Percentiles rank a stretch among this genome's conserved stretches.
phyloP scores from a whole-genome alignment of 2,113 vertebrate species.

The Menidia beryllina region DNA sequence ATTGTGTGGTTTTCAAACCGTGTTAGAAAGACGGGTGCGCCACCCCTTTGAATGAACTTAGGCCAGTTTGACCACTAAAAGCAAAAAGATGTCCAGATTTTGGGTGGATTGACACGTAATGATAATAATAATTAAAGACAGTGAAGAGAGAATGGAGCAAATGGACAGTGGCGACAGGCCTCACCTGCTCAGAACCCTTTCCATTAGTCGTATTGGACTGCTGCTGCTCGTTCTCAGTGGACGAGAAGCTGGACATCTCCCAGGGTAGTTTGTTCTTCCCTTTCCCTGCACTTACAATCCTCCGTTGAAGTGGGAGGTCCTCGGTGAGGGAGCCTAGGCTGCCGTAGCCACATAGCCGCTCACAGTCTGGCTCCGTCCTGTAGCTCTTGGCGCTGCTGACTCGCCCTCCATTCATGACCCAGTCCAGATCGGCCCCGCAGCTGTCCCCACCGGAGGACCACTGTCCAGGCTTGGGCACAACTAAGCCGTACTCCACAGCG shows the following conservation, averaged over 20 bases:
- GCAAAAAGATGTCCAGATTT: not conserved
- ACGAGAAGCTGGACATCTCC: conserved; percentile 82
- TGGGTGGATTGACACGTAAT: not conserved
- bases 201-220: conserved; percentile 54
- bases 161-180: conserved; percentile 28
- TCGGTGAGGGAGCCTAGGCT: conserved; percentile 70
- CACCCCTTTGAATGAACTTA: not conserved
- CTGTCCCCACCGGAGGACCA: conserved; percentile 59
- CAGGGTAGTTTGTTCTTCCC: conserved; percentile 94
- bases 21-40: not conserved
- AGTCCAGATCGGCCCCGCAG: conserved; percentile 87
- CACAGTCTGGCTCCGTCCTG: conserved; percentile 69
- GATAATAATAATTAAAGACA: too few species aligned
- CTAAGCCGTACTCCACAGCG: conserved; percentile 85
- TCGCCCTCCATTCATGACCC: conserved; percentile 86
- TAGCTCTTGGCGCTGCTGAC: conserved; percentile 84
- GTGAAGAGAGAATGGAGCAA: not conserved
- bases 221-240: conserved; percentile 56
- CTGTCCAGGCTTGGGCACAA: conserved; percentile 80
- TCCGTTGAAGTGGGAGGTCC: conserved; percentile 75
- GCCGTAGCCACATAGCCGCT: conserved; percentile 68
- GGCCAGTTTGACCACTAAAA: conserved; percentile 17
- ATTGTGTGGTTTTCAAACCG: not conserved
- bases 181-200: conserved; percentile 85
- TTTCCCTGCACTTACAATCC: conserved; percentile 90